Evolutionary conservation across 2,888 invertebrate species (phyloP), one percentile per base, ranked within the genome.

Genomic region (Synergus japonicus): DNA sequence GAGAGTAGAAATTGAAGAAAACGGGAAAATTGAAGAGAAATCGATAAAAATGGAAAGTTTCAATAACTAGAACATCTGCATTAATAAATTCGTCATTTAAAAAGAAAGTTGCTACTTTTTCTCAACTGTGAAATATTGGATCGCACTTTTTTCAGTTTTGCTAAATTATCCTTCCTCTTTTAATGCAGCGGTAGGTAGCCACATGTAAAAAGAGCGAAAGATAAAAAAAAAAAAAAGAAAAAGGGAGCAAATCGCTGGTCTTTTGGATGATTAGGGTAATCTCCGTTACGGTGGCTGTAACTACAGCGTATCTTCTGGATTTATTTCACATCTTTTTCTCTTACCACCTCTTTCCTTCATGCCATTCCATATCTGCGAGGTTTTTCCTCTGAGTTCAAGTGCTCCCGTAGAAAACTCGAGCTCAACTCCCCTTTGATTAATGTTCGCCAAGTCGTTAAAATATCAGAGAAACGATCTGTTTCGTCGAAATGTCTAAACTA

Each of bases 311-410:
- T 73, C 73, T 54, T 73, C 49, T 73, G 73, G 54, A 73, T 73
- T 73, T 73, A 73, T 73, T 73, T 73, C 54, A 73, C 49, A 73
- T 73, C 73, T 73, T 73, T 73, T 73, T 73, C 73, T 73, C n/a
- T n/a, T 44, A 44, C 67, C 46, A 67, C 67, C 67, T 67, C 44
- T 46, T 54, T 49, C n/a, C 37, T 46, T 54, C 49, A 29, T 54
- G n/a, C 49, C 49, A 37, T 73, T 41, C 49, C 69, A 69, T 69
- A 69, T 69, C 73, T 73, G 37, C 8, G 49, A 73, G 37, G 73
- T 73, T 73, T 73, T 73, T 73, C 54, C 54, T 67, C 37, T n/a
- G 29, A 37, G 49, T 69, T 73, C 73, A 73, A 73, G 73, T 54
- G 54, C 15, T 4, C 49, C 37, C 29, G 13, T 29, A 49, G 69